Conservation (phyloP, 2,888 invertebrate genomes). For the Lasioglossum morio region DNA sequence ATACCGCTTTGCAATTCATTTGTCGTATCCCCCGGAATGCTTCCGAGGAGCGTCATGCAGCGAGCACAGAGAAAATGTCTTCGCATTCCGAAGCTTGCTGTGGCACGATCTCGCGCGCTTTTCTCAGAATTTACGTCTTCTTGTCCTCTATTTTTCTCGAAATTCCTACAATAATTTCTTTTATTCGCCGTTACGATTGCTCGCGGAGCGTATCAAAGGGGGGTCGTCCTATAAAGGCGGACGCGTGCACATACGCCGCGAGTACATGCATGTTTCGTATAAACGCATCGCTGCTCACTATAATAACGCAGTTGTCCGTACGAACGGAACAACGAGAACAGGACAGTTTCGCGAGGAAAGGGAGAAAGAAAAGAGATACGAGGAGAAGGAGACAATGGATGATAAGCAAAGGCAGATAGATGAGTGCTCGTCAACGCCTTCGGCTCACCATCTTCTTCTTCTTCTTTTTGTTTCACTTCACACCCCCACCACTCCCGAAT, state of each 20-base stretch:
- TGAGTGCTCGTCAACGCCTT: constrained; percentile 33
- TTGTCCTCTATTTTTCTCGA: constrained; percentile 39
- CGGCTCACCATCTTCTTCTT: constrained; percentile 21
- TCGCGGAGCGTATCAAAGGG: neutral
- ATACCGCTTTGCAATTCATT: constrained; percentile 32
- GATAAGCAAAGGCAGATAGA: neutral
- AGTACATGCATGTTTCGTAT: constrained; percentile 5
- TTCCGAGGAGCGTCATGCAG: neutral
- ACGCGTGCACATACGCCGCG: neutral
- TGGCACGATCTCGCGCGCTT: neutral
- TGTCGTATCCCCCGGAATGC: constrained; percentile 36
- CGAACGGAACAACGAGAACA: neutral
- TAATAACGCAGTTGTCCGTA: constrained; percentile 37
- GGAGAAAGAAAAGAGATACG: neutral
- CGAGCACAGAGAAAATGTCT: constrained; percentile 26
- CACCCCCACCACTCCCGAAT: constrained; percentile 50
- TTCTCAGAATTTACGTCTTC: constrained; percentile 32
- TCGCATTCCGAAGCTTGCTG: neutral
- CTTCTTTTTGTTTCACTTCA: constrained; percentile 36
- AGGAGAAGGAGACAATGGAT: neutral
- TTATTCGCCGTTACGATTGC: constrained; percentile 1
- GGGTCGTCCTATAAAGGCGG: neutral
- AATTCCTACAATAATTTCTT: constrained; percentile 35
- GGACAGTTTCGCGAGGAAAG: neutral
- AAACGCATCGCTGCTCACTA: constrained; percentile 22